Base-by-base conservation (phyloP, 1,140 invertebrate genomes). In the Leucophenga varia region DNA sequence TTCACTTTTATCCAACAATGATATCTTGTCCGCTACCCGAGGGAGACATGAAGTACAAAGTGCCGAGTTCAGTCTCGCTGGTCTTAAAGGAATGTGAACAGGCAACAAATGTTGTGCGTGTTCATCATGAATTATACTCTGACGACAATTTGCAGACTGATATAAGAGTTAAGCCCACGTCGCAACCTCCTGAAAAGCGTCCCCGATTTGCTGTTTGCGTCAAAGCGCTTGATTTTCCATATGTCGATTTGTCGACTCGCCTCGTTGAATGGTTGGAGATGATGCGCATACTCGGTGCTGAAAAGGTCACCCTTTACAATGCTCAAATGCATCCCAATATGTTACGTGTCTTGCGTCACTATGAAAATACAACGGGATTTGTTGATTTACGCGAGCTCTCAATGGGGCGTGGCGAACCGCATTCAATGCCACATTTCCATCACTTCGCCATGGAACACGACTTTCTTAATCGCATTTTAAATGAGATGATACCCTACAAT, bases 191-290 rank as follows among this genome's bases (percentile, higher is more conserved):
- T 10, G n/a, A 1, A 12, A 9, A 13, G 10, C 32, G 22, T 53
- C 84, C 87, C 45, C 84, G 86, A 1, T 94, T 97, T 72, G 92
- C 90, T 9, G 90, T 97, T 1, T 97, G 94, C 73, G 91, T 97
- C 3, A 97, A 96, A 78, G 91, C 81, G 0, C 76, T 97, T 17
- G 91, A 95, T 71, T 96, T 95, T 55, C 80, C 91, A 0, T 86
- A 93, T 65, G 87, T 90, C 57, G 93, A 97, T 69, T 75, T 94
- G 1, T 93, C 90, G 0, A 88, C 92, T 1, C 78, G 91, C 7
- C 75, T 97, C 10, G 84, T 95, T n/a, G 94, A 97, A 72, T 97
- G 93, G 93, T 86, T 97, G 47, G 92, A 96, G 73, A 74, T 94
- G n/a, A 79, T 96, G 19, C 81, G 83, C 12, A 74, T 91, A 3